Evolutionary conservation across 2,888 invertebrate species (phyloP), one percentile per base, ranked within the genome.

Genomic region (Andrena flavipes): DNA sequence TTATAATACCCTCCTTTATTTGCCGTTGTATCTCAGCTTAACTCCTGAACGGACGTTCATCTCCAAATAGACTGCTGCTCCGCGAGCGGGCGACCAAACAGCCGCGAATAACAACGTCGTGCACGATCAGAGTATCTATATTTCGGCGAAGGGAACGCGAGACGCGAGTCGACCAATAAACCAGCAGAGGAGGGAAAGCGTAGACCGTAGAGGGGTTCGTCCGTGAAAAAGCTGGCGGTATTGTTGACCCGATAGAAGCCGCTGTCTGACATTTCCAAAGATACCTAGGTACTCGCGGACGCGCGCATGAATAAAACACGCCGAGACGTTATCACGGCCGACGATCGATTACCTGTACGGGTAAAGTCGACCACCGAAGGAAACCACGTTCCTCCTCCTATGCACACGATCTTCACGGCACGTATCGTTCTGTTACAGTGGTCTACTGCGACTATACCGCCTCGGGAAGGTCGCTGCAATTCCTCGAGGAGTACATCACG

Each of bases 371-470:
- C 42, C 10, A 67, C 13, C 60, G 29, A 2, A 13, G 51, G 26
- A 23, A 70, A 63, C 69, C 33, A 16, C n/a, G 2, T 26, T 23
- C 51, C n/a, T 35, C 35, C 42, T 10, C 59, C 56, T 56, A 13
- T 33, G 42, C 23, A 23, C 23, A 54, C 29, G 56, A 20, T 35
- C 8, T 71, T 48, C 5, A 56, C 1, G 10, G 13, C 2, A 3
- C 0, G 72, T 63, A 69, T 78, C 80, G 85, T 90, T 86, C 56
- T 90, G 79, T 95, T 96, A 72, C 96, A 97, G 97, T 97, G 91
- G 96, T 97, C 13, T 98, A 98, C 93, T 97, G 98, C 94, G 98
- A 98, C 94, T 98, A 97, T 94, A 97, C 96, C 74, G 97, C 98
- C 1, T 97, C 97, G 0, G 98, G 98, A 16, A 95, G 97, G 88